A percentile compares a stretch with the other conserved stretches of the same genome.
Evolutionary conservation across 2,113 vertebrate species (phyloP).

Genomic region (Jaculus jaculus): DNA sequence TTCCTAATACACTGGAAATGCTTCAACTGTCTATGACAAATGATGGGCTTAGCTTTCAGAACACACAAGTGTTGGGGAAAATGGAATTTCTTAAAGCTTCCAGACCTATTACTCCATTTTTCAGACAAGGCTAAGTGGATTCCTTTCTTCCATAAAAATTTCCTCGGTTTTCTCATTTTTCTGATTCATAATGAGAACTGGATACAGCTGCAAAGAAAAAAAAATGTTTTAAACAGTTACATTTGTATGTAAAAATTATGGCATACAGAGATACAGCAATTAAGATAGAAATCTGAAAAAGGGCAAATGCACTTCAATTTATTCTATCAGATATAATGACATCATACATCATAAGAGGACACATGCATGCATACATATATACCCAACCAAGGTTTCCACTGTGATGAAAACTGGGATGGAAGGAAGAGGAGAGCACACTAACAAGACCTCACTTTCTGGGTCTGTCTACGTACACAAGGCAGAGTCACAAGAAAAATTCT

Average conservation of each 20-base stretch:
- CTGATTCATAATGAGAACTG: conserved; percentile 86
- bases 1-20: conserved; percentile 66
- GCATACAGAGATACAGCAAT: conserved; percentile 53
- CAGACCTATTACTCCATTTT: conserved; percentile 82
- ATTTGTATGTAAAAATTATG: conserved; percentile 65
- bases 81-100: conserved; percentile 79
- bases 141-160: conserved; percentile 80
- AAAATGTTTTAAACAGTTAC: conserved; percentile 47
- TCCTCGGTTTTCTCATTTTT: conserved; percentile 85
- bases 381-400: conserved; percentile 11
- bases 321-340: conserved; percentile 1
- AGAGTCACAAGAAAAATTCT: conserved; percentile 5
- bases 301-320: not conserved
- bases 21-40: conserved; percentile 57
- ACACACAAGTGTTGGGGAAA: conserved; percentile 78
- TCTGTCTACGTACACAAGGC: not conserved
- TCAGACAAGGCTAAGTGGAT: conserved; percentile 77
- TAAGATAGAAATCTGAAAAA: not conserved
- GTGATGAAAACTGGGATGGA: not conserved
- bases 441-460: not conserved
- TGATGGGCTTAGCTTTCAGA: conserved; percentile 75
- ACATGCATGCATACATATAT: too few relatives aligned
- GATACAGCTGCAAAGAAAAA: conserved; percentile 80
- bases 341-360: not conserved
- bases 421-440: not conserved